Evolutionary conservation across 2,888 invertebrate species (phyloP), one percentile per base, ranked within the genome.

Genomic region (Drosophila anomelani): DNA sequence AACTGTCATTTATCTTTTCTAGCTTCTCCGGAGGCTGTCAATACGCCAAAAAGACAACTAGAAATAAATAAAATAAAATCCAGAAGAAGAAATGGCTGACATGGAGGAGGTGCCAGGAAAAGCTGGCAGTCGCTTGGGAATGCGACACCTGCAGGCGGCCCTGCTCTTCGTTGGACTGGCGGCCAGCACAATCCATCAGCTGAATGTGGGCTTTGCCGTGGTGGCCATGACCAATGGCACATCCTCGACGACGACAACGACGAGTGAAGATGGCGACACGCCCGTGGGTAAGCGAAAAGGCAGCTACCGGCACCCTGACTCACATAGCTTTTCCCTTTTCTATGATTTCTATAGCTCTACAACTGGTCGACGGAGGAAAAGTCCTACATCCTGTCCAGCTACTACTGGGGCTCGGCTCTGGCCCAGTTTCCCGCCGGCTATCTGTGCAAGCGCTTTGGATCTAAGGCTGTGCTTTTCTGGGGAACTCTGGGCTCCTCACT

Each of bases 341-440:
- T 54, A 58, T 49, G 36, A 17, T 8, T 59, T 66, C 44, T 4
- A 51, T 73, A 92, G 92, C 84, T 85, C 74, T 92, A 85, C 71
- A 80, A 92, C 91, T 79, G 93, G 94, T 94, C 93, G 51, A 91
- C 93, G 73, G 85, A 91, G 23, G 93, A 94, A 49, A 94, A 94
- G 73, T 92, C 94, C 0, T 91, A 94, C 69, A 93, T 96, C 23
- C 92, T 96, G 13, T 96, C 96, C 1, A 95, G 96, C 0, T 96
- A 96, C 92, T 96, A 96, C 91, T 95, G 96, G 95, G 96, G 96
- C 12, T 96, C 96, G 84, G 93, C 95, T 2, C 70, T 95, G 15
- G 93, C 94, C 76, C 93, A 94, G 74, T 91, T 95, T 17, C 95
- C 95, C 0, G 94, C 94, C 0, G 96, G 96, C 0, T 94, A 95